These are phyloP conservation scores for Lasius platythorax DNA, from an alignment of 2,888 invertebrate genomes.

Conservation along the genomic window DNA sequence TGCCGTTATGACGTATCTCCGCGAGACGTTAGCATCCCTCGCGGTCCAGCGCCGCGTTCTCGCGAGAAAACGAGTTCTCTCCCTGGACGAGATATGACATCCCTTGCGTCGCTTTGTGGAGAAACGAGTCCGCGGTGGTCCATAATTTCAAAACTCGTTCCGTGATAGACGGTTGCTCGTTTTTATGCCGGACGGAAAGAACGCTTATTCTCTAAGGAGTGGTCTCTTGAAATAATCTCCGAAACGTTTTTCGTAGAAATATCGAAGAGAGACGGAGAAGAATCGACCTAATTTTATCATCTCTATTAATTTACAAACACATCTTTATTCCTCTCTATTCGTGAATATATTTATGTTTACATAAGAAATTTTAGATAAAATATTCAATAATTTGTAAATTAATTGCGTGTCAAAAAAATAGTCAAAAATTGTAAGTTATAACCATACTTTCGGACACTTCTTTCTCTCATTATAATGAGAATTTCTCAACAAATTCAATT, in stretches of 20 bases:
- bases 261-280: too few relatives aligned
- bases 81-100: conserved; percentile 25
- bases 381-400: conserved; percentile 10
- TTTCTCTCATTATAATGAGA: not conserved
- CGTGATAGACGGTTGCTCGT: conserved; percentile 19
- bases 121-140: conserved; percentile 59
- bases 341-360: not conserved
- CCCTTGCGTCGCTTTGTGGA: conserved; percentile 32
- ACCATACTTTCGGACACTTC: not conserved
- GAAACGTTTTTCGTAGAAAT: not conserved
- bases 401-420: not conserved
- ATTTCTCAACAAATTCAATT: conserved; percentile 3
- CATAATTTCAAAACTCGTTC: conserved; percentile 65
- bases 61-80: conserved; percentile 63
- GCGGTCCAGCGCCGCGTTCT: conserved; percentile 66
- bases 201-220: conserved; percentile 1
- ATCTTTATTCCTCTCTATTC: not conserved
- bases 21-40: conserved; percentile 71
- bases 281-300: not conserved
- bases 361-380: not conserved
- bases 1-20: conserved; percentile 35
- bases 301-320: not conserved
- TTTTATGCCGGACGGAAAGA: not conserved
- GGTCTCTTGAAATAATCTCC: not conserved
- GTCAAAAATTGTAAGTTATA: not conserved